These are phyloP conservation scores for Trinorchestia longiramus DNA, from an alignment of 1,140 invertebrate genomes.

Conservation along the genomic window DNA sequence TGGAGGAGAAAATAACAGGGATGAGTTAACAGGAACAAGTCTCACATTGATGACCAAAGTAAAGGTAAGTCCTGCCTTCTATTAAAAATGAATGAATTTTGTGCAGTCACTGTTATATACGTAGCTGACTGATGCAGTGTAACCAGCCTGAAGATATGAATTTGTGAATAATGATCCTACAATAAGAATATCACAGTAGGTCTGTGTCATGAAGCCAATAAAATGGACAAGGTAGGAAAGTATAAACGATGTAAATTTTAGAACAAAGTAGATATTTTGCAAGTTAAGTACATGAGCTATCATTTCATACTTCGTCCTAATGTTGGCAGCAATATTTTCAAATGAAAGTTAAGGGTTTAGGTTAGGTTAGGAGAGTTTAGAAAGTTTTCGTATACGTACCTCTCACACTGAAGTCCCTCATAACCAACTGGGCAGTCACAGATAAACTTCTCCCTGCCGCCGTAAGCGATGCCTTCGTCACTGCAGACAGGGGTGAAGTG, in stretches of 20 bases:
- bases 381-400: constrained; percentile 72
- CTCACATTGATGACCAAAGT: too few relatives aligned
- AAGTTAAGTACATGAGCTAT: neutral
- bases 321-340: neutral
- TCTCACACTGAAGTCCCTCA: constrained; percentile 91
- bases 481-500: constrained; percentile 90
- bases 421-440: constrained; percentile 92
- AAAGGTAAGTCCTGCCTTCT: too few relatives aligned
- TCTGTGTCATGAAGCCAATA: too few relatives aligned
- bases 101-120: too few relatives aligned
- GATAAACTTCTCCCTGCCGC: constrained; percentile 78
- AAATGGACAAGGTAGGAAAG: too few relatives aligned
- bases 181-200: too few relatives aligned
- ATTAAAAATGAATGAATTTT: too few relatives aligned
- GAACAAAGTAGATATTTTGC: neutral
- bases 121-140: too few relatives aligned
- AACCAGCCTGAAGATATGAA: too few relatives aligned
- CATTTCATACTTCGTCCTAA: neutral
- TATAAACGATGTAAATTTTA: neutral
- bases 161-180: too few relatives aligned
- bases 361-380: neutral
- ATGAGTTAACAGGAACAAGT: too few relatives aligned
- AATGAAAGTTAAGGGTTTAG: neutral
- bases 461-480: constrained; percentile 73
- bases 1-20: too few relatives aligned